A percentile compares a stretch with the other conserved stretches of the same genome.
These are phyloP conservation scores for Corella eumyota DNA, from an alignment of 23 tunicate species.

Conservation along the genomic window DNA sequence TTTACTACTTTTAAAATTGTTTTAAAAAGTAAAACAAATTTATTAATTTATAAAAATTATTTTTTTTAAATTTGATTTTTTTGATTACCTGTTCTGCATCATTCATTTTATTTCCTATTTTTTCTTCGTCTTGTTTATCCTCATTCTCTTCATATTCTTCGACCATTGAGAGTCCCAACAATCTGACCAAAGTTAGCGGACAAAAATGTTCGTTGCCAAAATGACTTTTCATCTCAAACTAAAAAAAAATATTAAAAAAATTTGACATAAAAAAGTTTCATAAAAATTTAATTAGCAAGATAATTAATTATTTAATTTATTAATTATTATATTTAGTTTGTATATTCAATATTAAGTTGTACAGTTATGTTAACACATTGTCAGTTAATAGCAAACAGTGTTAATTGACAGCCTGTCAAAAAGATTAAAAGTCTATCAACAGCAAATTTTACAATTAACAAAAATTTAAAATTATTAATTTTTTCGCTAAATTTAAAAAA, in stretches of 20 bases:
- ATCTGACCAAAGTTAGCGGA: slow-evolving; percentile 74
- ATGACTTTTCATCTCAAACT: slow-evolving; percentile 91
- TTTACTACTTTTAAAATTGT: background rate
- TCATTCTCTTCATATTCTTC: slow-evolving; percentile 71
- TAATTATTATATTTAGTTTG: no score
- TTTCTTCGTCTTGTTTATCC: slow-evolving; percentile 14
- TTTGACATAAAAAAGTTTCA: no score
- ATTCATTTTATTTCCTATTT: no score
- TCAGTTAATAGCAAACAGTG: no score
- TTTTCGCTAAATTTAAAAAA: no score
- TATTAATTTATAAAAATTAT: background rate
- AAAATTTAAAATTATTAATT: no score
- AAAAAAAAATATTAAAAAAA: slow-evolving; percentile 1
- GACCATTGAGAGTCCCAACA: slow-evolving; percentile 91
- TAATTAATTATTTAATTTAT: background rate
- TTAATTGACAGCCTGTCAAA: no score
- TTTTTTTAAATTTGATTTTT: background rate
- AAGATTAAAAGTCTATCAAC: no score
- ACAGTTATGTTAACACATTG: no score
- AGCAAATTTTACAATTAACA: no score
- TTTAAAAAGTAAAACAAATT: background rate
- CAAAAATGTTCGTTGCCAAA: slow-evolving; percentile 92
- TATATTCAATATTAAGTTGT: no score
- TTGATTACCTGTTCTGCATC: slow-evolving; percentile 1
- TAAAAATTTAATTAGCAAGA: background rate